Percentiles rank a stretch among this genome's conserved stretches.
Evolutionary conservation across 2,797 vertebrate species (phyloP).

Genomic region (Aphelocoma californica): DNA sequence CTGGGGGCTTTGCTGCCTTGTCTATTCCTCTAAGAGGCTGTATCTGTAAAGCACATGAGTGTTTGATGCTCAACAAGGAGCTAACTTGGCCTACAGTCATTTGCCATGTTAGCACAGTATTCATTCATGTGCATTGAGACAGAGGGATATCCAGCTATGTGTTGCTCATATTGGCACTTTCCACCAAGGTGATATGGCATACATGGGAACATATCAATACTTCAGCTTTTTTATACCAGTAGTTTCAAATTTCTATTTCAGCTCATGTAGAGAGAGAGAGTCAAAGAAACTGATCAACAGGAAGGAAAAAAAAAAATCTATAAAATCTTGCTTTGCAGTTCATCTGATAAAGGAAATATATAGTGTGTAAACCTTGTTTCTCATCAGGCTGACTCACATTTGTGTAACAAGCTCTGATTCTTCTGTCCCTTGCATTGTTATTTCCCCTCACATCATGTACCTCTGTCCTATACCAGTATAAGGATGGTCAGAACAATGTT

Average conservation of each 20-base stretch:
- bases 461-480: not conserved
- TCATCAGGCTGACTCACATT: not conserved
- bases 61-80: not conserved
- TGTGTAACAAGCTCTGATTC: not conserved
- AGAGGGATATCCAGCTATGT: not conserved
- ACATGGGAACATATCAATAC: not conserved
- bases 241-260: slow-evolving; percentile 35
- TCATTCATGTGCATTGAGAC: not conserved
- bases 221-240: not conserved
- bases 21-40: not conserved
- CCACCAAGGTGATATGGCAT: not conserved
- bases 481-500: not conserved
- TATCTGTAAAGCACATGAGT: not conserved
- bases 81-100: not conserved
- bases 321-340: slow-evolving; percentile 36
- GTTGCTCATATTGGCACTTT: not conserved
- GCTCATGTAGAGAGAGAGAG: not conserved
- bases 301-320: not conserved
- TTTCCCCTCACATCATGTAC: not conserved
- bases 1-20: not conserved
- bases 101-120: not conserved
- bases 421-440: not conserved
- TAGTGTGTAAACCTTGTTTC: slow-evolving; percentile 18
- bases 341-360: not conserved
- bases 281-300: slow-evolving; percentile 19